Base-by-base conservation (phyloP, 2,888 invertebrate species). In the Sepiola atlantica region DNA sequence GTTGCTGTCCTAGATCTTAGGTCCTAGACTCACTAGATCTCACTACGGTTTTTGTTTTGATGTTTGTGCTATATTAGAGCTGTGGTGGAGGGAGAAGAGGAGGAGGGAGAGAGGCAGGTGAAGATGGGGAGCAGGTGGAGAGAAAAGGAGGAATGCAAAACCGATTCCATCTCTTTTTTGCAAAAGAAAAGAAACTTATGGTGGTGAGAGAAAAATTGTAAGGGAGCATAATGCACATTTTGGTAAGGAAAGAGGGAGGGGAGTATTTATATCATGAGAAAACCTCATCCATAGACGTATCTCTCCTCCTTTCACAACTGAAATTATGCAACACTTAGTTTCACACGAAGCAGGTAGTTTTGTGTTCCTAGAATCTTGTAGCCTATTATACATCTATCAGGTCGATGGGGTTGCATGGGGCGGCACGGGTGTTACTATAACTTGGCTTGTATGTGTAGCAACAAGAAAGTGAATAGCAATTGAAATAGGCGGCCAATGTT, bases 101-200 rank as follows among this genome's bases (percentile, higher is more conserved):
- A 95, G 32, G 95, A 95, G 21, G 95, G 95, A 35, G 95, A 96
- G 55, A 95, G 95, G 32, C 94, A 95, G 24, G 94, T 95, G 91
- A 95, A 95, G 77, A 94, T 95, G 18, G 95, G 95, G 92, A 94
- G 94, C 54, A 90, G 95, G 93, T 95, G 95, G 90, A 94, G 95
- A 28, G 96, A 95, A 77, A 93, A 57, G n/a, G 94, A 95, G 28
- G 93, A 94, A 32, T 91, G 90, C 28, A 93, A n/a, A 14, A 95
- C 92, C 54, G 94, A 94, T 94, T 61, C 54, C 35, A 54, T 35
- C 90, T 54, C 12, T 54, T 35, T 77, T 77, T 14, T 18, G 14
- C n/a, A 32, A 32, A 77, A 1, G n/a, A n/a, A n/a, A 1, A 32
- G 0, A 77, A 77, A 77, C 2, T 45, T 45, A 8, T 45, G 45